Percentiles rank a stretch among this genome's conserved stretches.
phyloP scores from a whole-genome alignment of 1,140 invertebrate species.

The Stenopsyche tienmushanensis region DNA sequence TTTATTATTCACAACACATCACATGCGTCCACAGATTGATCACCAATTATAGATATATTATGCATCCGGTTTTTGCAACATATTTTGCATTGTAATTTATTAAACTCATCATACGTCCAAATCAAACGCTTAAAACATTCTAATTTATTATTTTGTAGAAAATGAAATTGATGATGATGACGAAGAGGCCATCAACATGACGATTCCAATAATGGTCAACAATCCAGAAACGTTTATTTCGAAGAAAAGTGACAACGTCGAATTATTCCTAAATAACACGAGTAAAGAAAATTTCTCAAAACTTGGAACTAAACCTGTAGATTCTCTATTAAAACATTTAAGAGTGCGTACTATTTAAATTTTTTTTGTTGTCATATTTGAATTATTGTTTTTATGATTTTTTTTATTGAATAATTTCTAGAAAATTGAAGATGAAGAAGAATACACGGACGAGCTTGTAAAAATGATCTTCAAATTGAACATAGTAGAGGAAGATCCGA shows the following conservation, averaged over 20 bases:
- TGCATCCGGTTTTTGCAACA: too few species aligned
- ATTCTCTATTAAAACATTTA: neutral
- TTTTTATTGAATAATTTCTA: neutral
- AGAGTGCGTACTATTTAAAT: neutral
- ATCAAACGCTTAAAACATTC: too few species aligned
- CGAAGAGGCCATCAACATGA: too few species aligned
- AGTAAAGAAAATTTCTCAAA: slow-evolving; percentile 5
- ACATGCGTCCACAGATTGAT: too few species aligned
- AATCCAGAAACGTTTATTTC: neutral
- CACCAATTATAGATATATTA: too few species aligned
- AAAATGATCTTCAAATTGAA: slow-evolving; percentile 18
- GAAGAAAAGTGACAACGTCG: neutral
- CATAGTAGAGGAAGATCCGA: neutral
- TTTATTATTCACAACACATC: too few species aligned
- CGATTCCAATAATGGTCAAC: neutral
- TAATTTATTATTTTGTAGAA: neutral
- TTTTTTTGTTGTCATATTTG: slow-evolving; percentile 1
- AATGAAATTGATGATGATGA: neutral
- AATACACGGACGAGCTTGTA: slow-evolving; percentile 16
- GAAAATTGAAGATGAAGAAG: slow-evolving; percentile 7
- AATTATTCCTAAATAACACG: slow-evolving; percentile 2
- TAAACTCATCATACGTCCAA: too few species aligned
- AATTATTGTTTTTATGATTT: neutral
- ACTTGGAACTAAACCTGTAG: slow-evolving; percentile 1
- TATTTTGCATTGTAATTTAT: too few species aligned